Conservation (phyloP, 2,113 vertebrate species). For the Brienomyrus brachyistius region DNA sequence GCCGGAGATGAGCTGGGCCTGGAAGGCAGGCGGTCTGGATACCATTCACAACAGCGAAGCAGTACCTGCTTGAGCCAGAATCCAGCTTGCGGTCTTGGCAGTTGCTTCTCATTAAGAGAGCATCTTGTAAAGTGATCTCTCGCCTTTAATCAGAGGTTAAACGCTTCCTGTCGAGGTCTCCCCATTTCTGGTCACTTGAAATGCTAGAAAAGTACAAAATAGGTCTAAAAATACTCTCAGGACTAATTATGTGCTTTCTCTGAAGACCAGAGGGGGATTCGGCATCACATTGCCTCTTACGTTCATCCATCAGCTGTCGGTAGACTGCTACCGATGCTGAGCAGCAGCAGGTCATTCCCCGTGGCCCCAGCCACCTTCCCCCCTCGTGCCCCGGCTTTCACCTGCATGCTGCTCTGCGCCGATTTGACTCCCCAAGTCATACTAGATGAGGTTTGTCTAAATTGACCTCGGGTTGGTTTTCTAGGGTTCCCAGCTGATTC, state of each 20-base stretch:
- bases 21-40: not conserved
- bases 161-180: not conserved
- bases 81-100: not conserved
- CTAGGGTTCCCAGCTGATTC: not conserved
- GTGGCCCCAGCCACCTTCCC: not conserved
- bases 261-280: not conserved
- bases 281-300: not conserved
- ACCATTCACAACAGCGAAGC: not conserved
- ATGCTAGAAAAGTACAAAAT: not conserved
- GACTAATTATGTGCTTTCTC: not conserved
- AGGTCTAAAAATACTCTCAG: not conserved
- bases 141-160: slow-evolving; percentile 3
- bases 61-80: not conserved
- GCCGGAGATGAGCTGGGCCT: not conserved
- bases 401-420: not conserved
- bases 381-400: not conserved
- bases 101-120: not conserved
- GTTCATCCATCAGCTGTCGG: not conserved
- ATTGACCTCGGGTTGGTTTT: not conserved
- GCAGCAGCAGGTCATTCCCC: not conserved
- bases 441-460: not conserved
- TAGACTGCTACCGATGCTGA: not conserved
- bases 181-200: not conserved
- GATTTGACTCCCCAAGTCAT: not conserved
- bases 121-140: not conserved